Evolutionary conservation across 2,797 vertebrate genomes (phyloP).

Genomic region (Pygocentrus nattereri): DNA sequence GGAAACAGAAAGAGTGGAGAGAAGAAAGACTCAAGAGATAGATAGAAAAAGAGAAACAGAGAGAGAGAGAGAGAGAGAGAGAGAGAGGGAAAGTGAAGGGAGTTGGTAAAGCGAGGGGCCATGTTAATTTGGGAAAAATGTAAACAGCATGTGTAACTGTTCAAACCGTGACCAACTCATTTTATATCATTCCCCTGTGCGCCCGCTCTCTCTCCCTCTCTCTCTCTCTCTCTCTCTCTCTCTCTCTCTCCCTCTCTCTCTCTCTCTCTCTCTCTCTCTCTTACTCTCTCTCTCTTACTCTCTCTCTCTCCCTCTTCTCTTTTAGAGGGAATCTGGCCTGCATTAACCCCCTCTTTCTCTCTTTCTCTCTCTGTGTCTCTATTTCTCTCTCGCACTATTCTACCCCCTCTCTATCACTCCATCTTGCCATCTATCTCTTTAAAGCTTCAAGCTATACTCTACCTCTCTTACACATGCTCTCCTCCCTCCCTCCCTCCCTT

Average conservation of each 20-base stretch:
- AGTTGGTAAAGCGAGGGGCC: constrained; percentile 81
- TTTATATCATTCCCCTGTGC: constrained; percentile 83
- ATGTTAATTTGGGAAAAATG: constrained; percentile 90
- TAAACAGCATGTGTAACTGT: constrained; percentile 90
- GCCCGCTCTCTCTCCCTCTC: constrained; percentile 35
- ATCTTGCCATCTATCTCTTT: constrained; percentile 54
- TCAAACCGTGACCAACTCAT: constrained; percentile 89
- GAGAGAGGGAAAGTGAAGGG: constrained; percentile 62
- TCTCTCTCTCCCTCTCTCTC: too few relatives aligned
- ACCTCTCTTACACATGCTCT: constrained; percentile 44
- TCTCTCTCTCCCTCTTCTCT: constrained; percentile 46
- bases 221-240: constrained; percentile 54
- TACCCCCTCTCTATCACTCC: constrained; percentile 56
- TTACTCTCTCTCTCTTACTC: constrained; percentile 65
- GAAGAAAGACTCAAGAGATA: constrained; percentile 45
- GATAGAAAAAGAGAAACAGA: constrained; percentile 56
- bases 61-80: constrained; percentile 55
- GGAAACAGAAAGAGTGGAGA: constrained; percentile 41
- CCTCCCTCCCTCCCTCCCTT: constrained; percentile 39
- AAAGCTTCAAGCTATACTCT: constrained; percentile 15
- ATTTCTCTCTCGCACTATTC: constrained; percentile 65
- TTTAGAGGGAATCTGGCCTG: constrained; percentile 71
- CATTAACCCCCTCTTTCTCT: constrained; percentile 69
- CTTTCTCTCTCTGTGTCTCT: constrained; percentile 60
- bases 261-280: constrained; percentile 54